Conservation (phyloP, 2,888 invertebrate species). For the Aricia artaxerxes region DNA sequence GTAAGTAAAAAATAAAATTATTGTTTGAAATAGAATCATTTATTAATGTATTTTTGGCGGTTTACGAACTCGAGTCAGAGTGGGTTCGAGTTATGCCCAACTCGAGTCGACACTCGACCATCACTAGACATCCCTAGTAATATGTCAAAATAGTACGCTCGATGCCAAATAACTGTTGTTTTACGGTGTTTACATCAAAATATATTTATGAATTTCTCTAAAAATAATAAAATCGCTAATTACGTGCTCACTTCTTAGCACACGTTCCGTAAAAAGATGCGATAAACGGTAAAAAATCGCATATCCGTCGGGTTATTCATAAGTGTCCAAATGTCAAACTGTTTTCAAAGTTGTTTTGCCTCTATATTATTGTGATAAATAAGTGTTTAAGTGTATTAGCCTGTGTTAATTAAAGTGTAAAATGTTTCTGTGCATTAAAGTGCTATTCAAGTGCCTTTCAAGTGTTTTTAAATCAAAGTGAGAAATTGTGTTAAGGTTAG, state of each 20-base stretch:
- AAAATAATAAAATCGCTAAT: conserved; percentile 63
- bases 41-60: no score
- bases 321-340: conserved; percentile 63
- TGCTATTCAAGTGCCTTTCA: conserved; percentile 24
- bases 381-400: conserved; percentile 12
- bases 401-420: conserved; percentile 10
- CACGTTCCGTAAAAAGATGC: conserved; percentile 41
- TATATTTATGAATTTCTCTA: conserved; percentile 52
- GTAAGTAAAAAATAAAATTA: no score
- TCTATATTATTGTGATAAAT: conserved; percentile 47
- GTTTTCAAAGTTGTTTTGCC: conserved; percentile 65
- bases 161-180: conserved; percentile 73
- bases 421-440: background rate
- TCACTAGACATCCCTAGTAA: conserved; percentile 33
- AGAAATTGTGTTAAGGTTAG: conserved; percentile 58
- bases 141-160: conserved; percentile 69
- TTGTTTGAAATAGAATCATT: no score
- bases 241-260: conserved; percentile 40
- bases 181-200: conserved; percentile 52
- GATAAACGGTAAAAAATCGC: conserved; percentile 41
- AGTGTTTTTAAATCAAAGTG: conserved; percentile 28
- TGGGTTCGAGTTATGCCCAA: no score
- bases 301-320: conserved; percentile 50
- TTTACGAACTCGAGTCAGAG: no score
- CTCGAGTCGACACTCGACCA: no score